These are phyloP conservation scores for Thelaira solivaga DNA, from an alignment of 2,888 invertebrate species.

Conservation along the genomic window DNA sequence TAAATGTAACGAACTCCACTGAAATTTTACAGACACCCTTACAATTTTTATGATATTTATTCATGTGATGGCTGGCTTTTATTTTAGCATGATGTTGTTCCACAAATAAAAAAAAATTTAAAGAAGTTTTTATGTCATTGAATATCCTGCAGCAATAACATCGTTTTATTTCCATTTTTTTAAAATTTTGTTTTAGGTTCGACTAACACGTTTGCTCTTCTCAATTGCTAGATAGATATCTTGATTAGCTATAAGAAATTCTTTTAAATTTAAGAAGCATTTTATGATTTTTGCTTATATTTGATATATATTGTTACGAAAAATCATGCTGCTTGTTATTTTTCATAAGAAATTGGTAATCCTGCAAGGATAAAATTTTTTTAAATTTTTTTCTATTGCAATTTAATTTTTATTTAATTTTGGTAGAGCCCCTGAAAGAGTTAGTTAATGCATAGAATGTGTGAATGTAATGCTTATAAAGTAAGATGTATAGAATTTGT, in stretches of 20 bases:
- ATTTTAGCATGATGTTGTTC: constrained; percentile 47
- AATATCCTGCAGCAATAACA: constrained; percentile 38
- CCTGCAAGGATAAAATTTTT: too few relatives aligned
- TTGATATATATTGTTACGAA: constrained; percentile 64
- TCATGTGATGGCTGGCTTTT: constrained; percentile 34
- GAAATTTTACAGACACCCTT: constrained; percentile 42
- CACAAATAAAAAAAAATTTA: constrained; percentile 21
- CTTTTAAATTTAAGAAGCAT: constrained; percentile 1
- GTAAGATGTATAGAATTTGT: too few relatives aligned
- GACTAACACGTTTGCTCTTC: neutral
- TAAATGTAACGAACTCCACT: constrained; percentile 8
- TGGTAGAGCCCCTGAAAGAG: too few relatives aligned
- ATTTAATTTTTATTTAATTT: too few relatives aligned
- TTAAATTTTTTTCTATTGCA: too few relatives aligned
- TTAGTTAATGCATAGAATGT: too few relatives aligned
- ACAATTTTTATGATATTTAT: constrained; percentile 47
- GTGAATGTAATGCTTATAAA: too few relatives aligned
- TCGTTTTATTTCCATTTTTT: constrained; percentile 30
- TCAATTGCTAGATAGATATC: constrained; percentile 49
- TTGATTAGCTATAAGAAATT: constrained; percentile 70
- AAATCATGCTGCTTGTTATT: too few relatives aligned
- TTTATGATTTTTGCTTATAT: constrained; percentile 71
- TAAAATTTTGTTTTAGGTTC: constrained; percentile 37
- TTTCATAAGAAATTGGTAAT: too few relatives aligned
- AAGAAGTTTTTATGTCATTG: constrained; percentile 39